Evolutionary conservation across 2,888 invertebrate genomes (phyloP).

Genomic region (Parnassius apollo): DNA sequence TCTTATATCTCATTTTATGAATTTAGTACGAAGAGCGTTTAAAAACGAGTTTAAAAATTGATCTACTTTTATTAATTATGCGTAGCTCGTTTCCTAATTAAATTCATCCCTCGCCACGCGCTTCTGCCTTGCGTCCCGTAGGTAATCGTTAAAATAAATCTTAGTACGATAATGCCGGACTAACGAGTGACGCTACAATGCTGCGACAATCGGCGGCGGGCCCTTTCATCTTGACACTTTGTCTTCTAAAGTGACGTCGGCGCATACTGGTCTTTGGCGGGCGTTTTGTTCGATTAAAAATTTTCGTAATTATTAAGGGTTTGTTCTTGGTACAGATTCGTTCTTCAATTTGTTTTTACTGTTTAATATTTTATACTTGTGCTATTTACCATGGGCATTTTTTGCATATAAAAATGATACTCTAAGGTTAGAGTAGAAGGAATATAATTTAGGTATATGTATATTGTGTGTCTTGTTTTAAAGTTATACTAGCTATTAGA

Average conservation of each 20-base stretch:
- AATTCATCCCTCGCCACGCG: conserved; percentile 26
- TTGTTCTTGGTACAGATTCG: conserved; percentile 34
- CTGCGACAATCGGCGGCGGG: conserved; percentile 76
- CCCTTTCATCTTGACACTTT: conserved; percentile 78
- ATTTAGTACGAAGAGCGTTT: too few species aligned
- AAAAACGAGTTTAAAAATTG: too few species aligned
- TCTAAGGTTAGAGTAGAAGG: too few species aligned
- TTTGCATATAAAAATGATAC: too few species aligned
- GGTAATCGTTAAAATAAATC: conserved; percentile 79
- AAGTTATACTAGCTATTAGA: too few species aligned
- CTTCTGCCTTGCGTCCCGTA: conserved; percentile 36
- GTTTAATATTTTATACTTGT: neutral
- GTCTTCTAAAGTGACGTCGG: conserved; percentile 57
- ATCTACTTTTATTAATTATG: conserved; percentile 1
- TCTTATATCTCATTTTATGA: too few species aligned
- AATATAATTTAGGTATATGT: too few species aligned
- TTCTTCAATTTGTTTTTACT: conserved; percentile 19
- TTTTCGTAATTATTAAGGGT: conserved; percentile 38
- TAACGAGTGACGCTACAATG: conserved; percentile 80
- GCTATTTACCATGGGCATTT: too few species aligned
- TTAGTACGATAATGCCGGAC: conserved; percentile 74
- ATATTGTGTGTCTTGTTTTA: too few species aligned
- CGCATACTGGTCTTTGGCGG: conserved; percentile 41
- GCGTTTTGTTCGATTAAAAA: conserved; percentile 37
- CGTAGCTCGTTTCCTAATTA: conserved; percentile 4